Conservation (phyloP, 2,888 invertebrate species). For the Caenorhabditis virilis region DNA sequence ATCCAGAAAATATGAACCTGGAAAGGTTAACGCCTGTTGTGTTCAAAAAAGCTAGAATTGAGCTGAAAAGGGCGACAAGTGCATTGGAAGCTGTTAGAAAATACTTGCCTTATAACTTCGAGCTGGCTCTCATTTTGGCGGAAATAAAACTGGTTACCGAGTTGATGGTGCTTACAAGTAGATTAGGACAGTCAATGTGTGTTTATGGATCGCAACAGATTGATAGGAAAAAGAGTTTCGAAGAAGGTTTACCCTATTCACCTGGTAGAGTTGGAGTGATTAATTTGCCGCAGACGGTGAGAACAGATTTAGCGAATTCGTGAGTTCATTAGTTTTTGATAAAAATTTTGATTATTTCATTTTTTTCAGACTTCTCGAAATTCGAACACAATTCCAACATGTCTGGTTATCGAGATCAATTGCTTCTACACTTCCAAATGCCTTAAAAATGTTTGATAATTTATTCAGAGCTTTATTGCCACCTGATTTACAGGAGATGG, state of each 20-base stretch:
- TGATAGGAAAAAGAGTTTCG: slow-evolving; percentile 32
- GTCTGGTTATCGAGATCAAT: slow-evolving; percentile 65
- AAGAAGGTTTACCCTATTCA: slow-evolving; percentile 42
- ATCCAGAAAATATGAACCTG: slow-evolving; percentile 75
- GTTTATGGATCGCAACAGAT: slow-evolving; percentile 70
- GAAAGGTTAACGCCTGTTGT: slow-evolving; percentile 74
- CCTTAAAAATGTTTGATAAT: slow-evolving; percentile 66
- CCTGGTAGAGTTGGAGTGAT: slow-evolving; percentile 73
- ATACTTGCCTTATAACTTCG: slow-evolving; percentile 60
- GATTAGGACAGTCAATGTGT: slow-evolving; percentile 74
- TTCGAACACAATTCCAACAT: slow-evolving; percentile 63
- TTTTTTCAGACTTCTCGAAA: slow-evolving; percentile 56
- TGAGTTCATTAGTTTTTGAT: slow-evolving; percentile 48
- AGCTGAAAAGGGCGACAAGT: slow-evolving; percentile 49
- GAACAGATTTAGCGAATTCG: slow-evolving; percentile 77
- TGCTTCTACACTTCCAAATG: slow-evolving; percentile 62
- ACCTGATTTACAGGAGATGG: slow-evolving; percentile 60
- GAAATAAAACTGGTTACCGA: slow-evolving; percentile 75
- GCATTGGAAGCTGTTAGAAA: slow-evolving; percentile 50
- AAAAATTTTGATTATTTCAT: background rate
- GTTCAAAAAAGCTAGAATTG: slow-evolving; percentile 70
- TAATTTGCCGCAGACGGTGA: slow-evolving; percentile 75
- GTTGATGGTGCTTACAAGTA: slow-evolving; percentile 72
- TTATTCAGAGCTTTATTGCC: slow-evolving; percentile 61
- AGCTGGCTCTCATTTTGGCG: slow-evolving; percentile 67